These are phyloP conservation scores for Sebastes steindachneri DNA, from an alignment of 2,797 vertebrate species.

Conservation along the genomic window DNA sequence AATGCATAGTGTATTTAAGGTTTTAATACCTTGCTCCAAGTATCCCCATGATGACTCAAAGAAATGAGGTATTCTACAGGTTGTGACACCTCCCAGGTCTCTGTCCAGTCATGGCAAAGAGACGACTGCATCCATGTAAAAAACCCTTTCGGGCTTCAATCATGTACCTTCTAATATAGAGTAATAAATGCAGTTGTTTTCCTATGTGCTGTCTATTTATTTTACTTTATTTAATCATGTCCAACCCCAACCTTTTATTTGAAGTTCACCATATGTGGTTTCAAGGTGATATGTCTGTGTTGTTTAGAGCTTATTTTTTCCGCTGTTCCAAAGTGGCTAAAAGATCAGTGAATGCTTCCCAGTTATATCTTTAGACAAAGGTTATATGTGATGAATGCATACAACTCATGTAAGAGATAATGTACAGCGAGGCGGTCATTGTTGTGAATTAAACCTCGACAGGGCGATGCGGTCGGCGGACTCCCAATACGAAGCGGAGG, in stretches of 20 bases:
- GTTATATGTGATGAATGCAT: background rate
- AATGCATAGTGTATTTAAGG: conserved; percentile 18
- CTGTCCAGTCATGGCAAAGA: conserved; percentile 25
- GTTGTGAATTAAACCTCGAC: no score
- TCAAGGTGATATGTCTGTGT: background rate
- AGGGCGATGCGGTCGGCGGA: no score
- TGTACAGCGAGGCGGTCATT: no score
- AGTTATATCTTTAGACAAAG: background rate
- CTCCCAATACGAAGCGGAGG: no score
- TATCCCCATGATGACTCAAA: conserved; percentile 9
- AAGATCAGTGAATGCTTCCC: background rate
- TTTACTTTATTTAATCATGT: background rate
- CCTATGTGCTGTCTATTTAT: conserved; percentile 23
- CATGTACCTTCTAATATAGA: conserved; percentile 76
- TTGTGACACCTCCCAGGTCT: conserved; percentile 30
- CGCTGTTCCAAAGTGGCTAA: background rate
- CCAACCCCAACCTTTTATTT: background rate
- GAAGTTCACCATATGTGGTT: background rate
- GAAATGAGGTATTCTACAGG: conserved; percentile 12
- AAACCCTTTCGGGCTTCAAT: conserved; percentile 72
- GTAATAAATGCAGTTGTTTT: conserved; percentile 80
- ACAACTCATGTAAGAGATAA: no score
- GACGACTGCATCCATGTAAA: conserved; percentile 62
- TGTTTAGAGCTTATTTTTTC: background rate
- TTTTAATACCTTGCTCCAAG: conserved; percentile 19